phyloP scores from a whole-genome alignment of 2,888 invertebrate genomes.

The Himalopsyche japonica region DNA sequence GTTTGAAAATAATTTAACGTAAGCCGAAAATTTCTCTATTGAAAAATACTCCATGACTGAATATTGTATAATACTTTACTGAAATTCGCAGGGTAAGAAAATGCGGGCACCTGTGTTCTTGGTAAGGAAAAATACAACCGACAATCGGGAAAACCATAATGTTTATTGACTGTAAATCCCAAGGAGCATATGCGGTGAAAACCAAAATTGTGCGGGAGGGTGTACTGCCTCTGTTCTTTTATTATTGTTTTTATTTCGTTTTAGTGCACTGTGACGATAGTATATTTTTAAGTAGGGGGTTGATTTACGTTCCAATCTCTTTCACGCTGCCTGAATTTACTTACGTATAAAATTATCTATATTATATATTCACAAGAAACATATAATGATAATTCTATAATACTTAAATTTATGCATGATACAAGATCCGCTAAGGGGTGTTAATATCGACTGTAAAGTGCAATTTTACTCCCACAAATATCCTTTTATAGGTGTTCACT shows the following conservation, averaged over 20 bases:
- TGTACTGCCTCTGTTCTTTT: not conserved
- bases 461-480: no score
- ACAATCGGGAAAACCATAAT: constrained; percentile 30
- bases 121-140: constrained; percentile 32
- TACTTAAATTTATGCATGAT: no score
- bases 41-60: not conserved
- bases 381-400: no score
- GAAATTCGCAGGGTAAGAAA: constrained; percentile 18
- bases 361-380: no score
- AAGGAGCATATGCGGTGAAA: constrained; percentile 12
- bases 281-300: not conserved
- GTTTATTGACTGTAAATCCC: constrained; percentile 36
- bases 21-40: not conserved
- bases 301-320: not conserved
- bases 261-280: not conserved
- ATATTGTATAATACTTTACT: not conserved
- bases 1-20: no score
- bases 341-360: no score
- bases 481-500: no score
- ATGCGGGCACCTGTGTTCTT: constrained; percentile 19
- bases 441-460: no score
- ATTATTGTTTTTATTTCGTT: constrained; percentile 6
- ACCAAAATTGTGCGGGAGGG: not conserved
- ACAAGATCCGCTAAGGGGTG: no score
- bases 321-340: not conserved